These are phyloP conservation scores for Poecile atricapillus DNA, from an alignment of 2,113 vertebrate species.

Conservation along the genomic window DNA sequence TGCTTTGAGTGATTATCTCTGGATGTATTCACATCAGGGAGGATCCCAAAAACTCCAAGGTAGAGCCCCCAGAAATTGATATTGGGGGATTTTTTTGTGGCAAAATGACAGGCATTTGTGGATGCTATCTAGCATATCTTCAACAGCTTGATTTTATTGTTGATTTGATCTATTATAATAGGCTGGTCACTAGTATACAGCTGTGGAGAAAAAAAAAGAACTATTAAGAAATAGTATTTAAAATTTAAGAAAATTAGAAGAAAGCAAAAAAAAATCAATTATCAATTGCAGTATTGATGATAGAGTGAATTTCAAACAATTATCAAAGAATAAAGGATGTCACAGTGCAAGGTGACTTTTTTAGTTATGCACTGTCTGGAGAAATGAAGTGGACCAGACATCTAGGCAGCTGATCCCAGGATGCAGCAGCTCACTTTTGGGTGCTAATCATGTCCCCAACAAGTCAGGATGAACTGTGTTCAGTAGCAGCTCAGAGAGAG, in stretches of 20 bases:
- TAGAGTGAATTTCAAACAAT: background rate
- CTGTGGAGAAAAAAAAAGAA: too few relatives aligned
- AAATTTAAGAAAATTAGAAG: background rate
- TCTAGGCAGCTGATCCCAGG: background rate
- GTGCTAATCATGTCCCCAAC: background rate
- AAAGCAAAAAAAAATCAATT: background rate
- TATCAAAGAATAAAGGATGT: background rate
- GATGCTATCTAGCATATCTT: background rate
- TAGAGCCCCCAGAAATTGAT: background rate
- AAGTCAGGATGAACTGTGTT: background rate
- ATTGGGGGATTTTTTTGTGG: background rate
- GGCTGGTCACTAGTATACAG: background rate
- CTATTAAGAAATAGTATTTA: background rate
- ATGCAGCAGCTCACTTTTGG: background rate
- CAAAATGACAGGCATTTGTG: background rate
- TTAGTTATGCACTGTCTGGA: background rate
- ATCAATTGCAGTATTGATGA: background rate
- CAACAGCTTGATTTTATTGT: background rate
- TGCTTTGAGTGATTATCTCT: background rate
- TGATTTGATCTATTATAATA: background rate
- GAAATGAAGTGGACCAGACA: background rate
- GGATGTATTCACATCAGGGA: background rate
- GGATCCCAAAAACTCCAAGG: background rate
- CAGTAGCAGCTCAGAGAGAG: background rate
- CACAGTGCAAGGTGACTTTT: background rate